phyloP scores from a whole-genome alignment of 2,797 vertebrate genomes.

The Lacerta bilineata region DNA sequence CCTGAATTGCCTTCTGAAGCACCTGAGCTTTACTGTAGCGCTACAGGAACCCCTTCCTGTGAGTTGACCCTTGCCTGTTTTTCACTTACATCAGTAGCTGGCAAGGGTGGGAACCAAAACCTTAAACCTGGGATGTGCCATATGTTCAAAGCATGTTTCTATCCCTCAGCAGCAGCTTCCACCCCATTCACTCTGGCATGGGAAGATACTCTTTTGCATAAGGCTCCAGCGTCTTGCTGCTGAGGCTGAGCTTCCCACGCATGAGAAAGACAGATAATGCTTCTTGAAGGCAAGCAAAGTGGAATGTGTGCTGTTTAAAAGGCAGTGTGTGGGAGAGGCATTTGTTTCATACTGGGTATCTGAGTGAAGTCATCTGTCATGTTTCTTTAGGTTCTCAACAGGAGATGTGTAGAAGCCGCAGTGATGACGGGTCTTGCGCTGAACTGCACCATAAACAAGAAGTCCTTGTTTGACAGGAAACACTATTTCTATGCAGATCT shows the following conservation, averaged over 20 bases:
- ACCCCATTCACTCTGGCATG: slow-evolving; percentile 19
- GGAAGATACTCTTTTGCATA: slow-evolving; percentile 41
- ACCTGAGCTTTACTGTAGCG: no score
- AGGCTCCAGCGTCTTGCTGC: slow-evolving; percentile 54
- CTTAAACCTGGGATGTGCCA: background rate
- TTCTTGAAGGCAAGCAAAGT: slow-evolving; percentile 55
- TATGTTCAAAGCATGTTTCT: slow-evolving; percentile 5
- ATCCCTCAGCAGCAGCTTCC: background rate
- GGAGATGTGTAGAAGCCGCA: slow-evolving; percentile 94
- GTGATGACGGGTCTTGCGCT: slow-evolving; percentile 95
- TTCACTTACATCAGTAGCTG: background rate
- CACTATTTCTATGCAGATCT: slow-evolving; percentile 99
- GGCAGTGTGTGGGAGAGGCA: slow-evolving; percentile 50
- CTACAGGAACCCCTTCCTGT: no score
- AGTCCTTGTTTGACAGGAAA: slow-evolving; percentile 97
- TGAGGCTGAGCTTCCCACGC: slow-evolving; percentile 55
- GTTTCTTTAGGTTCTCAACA: slow-evolving; percentile 92
- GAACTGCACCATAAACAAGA: slow-evolving; percentile 93
- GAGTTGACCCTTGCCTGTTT: no score
- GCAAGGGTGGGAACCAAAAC: no score
- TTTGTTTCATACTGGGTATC: slow-evolving; percentile 58
- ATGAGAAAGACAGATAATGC: slow-evolving; percentile 49
- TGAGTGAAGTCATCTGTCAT: slow-evolving; percentile 71
- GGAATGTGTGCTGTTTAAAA: slow-evolving; percentile 52
- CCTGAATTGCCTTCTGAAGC: no score